Percentiles rank a stretch among this genome's conserved stretches.
These are phyloP conservation scores for Phaonia tiefii DNA, from an alignment of 2,888 invertebrate genomes.

Conservation along the genomic window DNA sequence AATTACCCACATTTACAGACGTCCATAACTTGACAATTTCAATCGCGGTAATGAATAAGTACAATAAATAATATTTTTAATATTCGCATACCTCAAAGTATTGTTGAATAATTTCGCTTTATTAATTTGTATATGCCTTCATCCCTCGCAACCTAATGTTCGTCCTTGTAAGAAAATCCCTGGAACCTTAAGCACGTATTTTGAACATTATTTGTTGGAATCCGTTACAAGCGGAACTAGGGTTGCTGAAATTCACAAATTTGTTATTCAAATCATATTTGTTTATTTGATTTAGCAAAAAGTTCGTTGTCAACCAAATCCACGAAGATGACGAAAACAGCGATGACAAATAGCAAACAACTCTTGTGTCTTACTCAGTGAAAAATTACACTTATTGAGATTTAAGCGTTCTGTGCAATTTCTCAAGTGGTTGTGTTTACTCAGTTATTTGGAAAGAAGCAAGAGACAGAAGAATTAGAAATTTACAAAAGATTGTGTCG, in stretches of 20 bases:
- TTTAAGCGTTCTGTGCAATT: neutral
- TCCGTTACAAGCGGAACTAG: neutral
- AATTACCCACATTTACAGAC: no score
- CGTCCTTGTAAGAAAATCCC: neutral
- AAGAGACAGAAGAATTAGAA: constrained; percentile 20
- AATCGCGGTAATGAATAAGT: no score
- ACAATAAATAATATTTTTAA: no score
- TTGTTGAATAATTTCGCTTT: neutral
- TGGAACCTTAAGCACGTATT: neutral
- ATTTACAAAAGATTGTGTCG: constrained; percentile 12
- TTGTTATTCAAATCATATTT: constrained; percentile 32
- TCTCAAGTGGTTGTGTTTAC: constrained; percentile 18
- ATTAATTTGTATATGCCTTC: neutral
- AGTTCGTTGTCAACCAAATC: neutral
- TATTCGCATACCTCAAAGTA: neutral
- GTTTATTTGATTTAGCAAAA: neutral
- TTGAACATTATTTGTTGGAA: neutral
- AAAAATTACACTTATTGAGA: constrained; percentile 27
- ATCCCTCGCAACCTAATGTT: neutral
- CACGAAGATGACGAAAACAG: neutral
- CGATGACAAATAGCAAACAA: constrained; percentile 8
- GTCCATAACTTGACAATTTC: no score
- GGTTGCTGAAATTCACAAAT: constrained; percentile 3
- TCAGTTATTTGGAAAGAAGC: neutral
- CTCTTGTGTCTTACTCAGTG: neutral